phyloP scores from a whole-genome alignment of 2,797 vertebrate genomes.

The Jordanella pulchra region DNA sequence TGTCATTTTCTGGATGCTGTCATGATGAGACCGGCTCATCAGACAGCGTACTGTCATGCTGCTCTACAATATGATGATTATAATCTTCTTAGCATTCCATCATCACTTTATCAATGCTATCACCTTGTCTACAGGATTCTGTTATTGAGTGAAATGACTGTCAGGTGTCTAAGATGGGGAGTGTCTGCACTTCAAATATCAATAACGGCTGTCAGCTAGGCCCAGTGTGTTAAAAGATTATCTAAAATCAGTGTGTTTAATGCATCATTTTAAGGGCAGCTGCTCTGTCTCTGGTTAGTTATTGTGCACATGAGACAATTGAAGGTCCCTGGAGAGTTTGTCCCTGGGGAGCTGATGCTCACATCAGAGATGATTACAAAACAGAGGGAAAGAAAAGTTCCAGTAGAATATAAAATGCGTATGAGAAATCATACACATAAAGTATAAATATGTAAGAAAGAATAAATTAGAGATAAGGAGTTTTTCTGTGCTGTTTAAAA shows the following conservation, averaged over 20 bases:
- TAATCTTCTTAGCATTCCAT: slow-evolving; percentile 67
- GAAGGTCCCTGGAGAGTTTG: slow-evolving; percentile 67
- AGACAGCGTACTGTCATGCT: slow-evolving; percentile 10
- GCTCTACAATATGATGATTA: slow-evolving; percentile 59
- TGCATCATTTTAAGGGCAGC: slow-evolving; percentile 80
- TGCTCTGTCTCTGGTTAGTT: slow-evolving; percentile 77
- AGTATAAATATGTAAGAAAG: not conserved
- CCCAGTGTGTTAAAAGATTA: slow-evolving; percentile 73
- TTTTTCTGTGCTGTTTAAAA: no score
- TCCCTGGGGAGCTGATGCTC: slow-evolving; percentile 34
- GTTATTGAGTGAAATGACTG: slow-evolving; percentile 55
- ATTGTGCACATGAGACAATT: slow-evolving; percentile 82
- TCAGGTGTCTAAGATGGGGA: slow-evolving; percentile 57
- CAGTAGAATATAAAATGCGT: not conserved
- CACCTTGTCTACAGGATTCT: slow-evolving; percentile 47
- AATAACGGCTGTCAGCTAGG: slow-evolving; percentile 61
- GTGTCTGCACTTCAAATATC: slow-evolving; percentile 72
- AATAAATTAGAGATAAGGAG: no score
- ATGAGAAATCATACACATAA: not conserved
- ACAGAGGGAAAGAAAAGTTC: slow-evolving; percentile 10
- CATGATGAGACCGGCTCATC: slow-evolving; percentile 22
- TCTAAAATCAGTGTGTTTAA: slow-evolving; percentile 81
- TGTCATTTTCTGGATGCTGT: slow-evolving; percentile 19
- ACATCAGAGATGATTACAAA: slow-evolving; percentile 27
- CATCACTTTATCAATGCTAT: slow-evolving; percentile 65